A percentile compares a stretch with the other conserved stretches of the same genome.
These are phyloP conservation scores for Elysia crispata DNA, from an alignment of 2,888 invertebrate genomes.

Conservation along the genomic window DNA sequence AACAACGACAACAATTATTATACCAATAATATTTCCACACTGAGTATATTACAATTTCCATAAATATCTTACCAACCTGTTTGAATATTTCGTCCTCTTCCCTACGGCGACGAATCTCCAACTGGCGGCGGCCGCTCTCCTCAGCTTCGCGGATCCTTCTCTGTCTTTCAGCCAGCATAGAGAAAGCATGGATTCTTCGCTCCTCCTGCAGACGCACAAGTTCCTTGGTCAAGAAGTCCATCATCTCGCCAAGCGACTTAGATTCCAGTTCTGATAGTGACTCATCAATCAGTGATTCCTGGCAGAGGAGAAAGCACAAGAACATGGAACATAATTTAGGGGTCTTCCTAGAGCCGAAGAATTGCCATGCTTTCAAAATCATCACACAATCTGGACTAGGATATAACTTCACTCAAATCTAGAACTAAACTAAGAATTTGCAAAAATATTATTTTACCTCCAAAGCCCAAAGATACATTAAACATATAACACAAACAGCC, in stretches of 20 bases:
- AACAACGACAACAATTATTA: not conserved
- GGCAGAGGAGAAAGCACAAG: not conserved
- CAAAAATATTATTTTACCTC: too few species aligned
- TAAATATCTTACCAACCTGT: too few species aligned
- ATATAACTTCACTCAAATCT: too few species aligned
- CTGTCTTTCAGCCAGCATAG: slow-evolving; percentile 87
- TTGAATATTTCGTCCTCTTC: slow-evolving; percentile 90
- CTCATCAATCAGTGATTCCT: slow-evolving; percentile 80
- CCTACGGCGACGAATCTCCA: slow-evolving; percentile 84
- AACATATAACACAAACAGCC: too few species aligned
- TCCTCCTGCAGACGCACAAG: slow-evolving; percentile 87
- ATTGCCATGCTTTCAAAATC: too few species aligned
- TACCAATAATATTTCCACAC: too few species aligned
- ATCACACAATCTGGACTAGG: too few species aligned
- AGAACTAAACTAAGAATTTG: too few species aligned
- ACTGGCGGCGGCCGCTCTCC: slow-evolving; percentile 88
- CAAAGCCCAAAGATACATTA: too few species aligned
- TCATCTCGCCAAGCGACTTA: slow-evolving; percentile 84
- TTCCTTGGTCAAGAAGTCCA: slow-evolving; percentile 88
- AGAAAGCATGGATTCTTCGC: slow-evolving; percentile 87
- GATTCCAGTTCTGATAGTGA: slow-evolving; percentile 86
- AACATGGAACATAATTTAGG: too few species aligned
- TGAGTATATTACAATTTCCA: too few species aligned
- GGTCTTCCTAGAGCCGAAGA: too few species aligned
- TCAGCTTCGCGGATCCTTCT: slow-evolving; percentile 87